Conservation (phyloP, 2,113 vertebrate species). For the Ctenodactylus gundi region DNA sequence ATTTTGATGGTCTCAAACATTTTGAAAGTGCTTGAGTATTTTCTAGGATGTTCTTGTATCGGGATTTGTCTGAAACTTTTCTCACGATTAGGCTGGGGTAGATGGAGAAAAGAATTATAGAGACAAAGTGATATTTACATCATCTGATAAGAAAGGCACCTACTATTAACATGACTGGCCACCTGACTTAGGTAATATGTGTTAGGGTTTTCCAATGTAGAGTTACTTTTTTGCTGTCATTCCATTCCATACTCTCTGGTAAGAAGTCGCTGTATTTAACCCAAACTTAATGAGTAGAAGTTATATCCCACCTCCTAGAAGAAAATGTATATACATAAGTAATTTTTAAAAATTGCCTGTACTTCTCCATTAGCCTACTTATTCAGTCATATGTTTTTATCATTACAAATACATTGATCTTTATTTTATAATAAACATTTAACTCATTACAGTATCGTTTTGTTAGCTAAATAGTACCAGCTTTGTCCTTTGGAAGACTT, state of each 20-base stretch:
- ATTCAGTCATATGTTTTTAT: constrained; percentile 34
- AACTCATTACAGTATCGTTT: background rate
- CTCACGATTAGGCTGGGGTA: background rate
- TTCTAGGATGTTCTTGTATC: background rate
- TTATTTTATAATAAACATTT: constrained; percentile 25
- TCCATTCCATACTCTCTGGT: background rate
- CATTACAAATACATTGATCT: background rate
- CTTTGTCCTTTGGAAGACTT: background rate
- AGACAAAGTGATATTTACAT: background rate
- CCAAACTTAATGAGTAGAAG: background rate
- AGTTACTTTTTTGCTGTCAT: background rate
- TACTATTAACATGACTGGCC: background rate
- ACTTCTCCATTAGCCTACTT: background rate
- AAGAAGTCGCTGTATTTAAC: background rate
- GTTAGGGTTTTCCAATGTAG: background rate
- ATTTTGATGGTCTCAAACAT: constrained; percentile 1
- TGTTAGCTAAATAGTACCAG: background rate
- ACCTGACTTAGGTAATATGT: background rate
- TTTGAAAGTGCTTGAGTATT: background rate
- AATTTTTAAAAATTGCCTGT: background rate
- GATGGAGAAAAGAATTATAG: background rate
- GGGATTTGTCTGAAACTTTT: background rate
- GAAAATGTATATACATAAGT: background rate
- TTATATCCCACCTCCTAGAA: background rate
- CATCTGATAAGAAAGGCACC: background rate